These are phyloP conservation scores for Trachemys scripta DNA, from an alignment of 2,113 vertebrate genomes.

Conservation along the genomic window DNA sequence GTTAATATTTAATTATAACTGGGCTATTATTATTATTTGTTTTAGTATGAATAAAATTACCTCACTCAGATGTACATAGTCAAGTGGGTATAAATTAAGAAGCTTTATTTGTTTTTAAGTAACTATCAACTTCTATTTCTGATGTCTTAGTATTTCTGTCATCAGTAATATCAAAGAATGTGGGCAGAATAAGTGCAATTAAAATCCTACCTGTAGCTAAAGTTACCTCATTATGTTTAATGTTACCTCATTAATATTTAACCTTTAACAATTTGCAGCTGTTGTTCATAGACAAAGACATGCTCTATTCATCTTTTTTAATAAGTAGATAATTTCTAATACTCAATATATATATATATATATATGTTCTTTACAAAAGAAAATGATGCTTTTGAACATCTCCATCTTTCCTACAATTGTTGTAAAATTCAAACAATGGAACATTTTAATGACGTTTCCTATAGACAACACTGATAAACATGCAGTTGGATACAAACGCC, in stretches of 20 bases:
- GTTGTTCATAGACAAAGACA: background rate
- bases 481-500: background rate
- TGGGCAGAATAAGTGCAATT: constrained; percentile 73
- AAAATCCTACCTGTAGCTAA: constrained; percentile 79
- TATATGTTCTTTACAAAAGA: background rate
- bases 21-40: background rate
- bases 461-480: constrained; percentile 25
- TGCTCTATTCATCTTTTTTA: background rate
- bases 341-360: background rate
- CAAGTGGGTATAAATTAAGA: background rate
- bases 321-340: constrained; percentile 34
- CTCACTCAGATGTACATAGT: background rate
- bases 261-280: constrained; percentile 36
- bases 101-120: constrained; percentile 22
- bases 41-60: constrained; percentile 4
- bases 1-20: constrained; percentile 40
- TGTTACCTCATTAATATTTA: constrained; percentile 44
- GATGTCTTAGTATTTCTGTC: background rate
- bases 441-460: constrained; percentile 30
- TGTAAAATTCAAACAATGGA: constrained; percentile 33
- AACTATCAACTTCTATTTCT: background rate
- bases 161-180: constrained; percentile 67
- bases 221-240: constrained; percentile 76
- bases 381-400: constrained; percentile 5
- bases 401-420: background rate